phyloP scores from a whole-genome alignment of 1,140 invertebrate species.

The Drosophila insularis region DNA sequence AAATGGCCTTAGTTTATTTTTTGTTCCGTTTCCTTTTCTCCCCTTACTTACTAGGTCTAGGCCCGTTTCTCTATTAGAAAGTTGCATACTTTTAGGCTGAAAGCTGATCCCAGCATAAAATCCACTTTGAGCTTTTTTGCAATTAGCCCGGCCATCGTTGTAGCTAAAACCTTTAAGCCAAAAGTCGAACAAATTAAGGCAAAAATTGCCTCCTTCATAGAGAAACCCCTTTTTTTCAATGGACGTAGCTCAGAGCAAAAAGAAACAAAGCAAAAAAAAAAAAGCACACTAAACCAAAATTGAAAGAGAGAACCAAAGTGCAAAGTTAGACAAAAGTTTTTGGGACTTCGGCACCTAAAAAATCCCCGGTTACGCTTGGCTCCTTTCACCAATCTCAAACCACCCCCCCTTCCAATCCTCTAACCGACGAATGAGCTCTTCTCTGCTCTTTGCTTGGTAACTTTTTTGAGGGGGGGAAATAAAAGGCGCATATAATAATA shows the following conservation, averaged over 20 bases:
- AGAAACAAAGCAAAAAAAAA: not conserved
- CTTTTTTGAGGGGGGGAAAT: constrained; percentile 46
- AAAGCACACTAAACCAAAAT: not conserved
- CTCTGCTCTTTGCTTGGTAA: constrained; percentile 13
- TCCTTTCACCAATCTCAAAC: constrained; percentile 12
- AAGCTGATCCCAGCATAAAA: constrained; percentile 42
- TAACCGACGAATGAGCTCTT: too few species aligned
- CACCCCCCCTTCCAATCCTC: not conserved
- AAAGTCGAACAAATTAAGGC: constrained; percentile 72
- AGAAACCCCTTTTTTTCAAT: constrained; percentile 14
- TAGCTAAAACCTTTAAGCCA: constrained; percentile 51
- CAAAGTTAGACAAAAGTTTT: constrained; percentile 53
- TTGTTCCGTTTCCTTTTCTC: not conserved
- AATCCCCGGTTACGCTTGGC: too few species aligned
- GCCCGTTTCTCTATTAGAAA: not conserved
- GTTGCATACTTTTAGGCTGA: constrained; percentile 55
- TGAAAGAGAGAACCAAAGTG: constrained; percentile 50
- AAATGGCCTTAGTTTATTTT: too few species aligned
- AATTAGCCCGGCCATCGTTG: constrained; percentile 42
- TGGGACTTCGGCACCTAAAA: constrained; percentile 23
- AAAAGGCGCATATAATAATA: constrained; percentile 28
- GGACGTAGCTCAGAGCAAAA: not conserved
- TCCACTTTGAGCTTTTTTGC: constrained; percentile 55
- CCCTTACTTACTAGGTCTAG: not conserved
- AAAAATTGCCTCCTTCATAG: constrained; percentile 50